phyloP scores from a whole-genome alignment of 2,888 invertebrate species.

The Hydraecia micacea region DNA sequence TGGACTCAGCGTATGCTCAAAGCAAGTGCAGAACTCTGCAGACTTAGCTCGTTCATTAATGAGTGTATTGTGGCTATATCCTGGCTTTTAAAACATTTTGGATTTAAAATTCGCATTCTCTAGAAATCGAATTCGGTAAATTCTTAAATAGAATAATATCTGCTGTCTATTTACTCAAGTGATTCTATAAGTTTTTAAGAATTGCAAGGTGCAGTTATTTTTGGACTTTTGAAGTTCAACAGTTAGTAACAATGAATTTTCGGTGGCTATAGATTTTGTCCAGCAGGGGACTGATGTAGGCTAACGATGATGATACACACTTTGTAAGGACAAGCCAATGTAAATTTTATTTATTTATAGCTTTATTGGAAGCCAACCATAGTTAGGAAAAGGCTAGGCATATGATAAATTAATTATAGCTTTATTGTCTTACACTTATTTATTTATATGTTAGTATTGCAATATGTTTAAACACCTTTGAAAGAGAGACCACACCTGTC shows the following conservation, averaged over 20 bases:
- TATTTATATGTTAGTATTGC: no score
- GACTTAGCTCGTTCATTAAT: constrained; percentile 1
- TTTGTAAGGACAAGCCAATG: no score
- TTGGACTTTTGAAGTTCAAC: neutral
- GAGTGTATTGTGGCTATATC: constrained; percentile 13
- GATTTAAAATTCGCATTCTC: neutral
- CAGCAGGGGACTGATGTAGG: no score
- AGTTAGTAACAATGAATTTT: neutral
- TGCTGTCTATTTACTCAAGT: neutral
- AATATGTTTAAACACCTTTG: no score
- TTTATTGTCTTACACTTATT: no score
- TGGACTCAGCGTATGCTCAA: constrained; percentile 11
- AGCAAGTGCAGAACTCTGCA: constrained; percentile 7
- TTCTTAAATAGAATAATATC: neutral
- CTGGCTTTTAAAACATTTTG: neutral
- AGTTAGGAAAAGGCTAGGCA: no score
- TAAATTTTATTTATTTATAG: no score
- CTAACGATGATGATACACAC: no score
- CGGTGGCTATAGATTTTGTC: neutral
- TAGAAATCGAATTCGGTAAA: neutral
- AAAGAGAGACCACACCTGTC: no score
- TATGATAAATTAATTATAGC: no score
- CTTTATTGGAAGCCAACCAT: no score
- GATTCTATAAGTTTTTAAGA: neutral
- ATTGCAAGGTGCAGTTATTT: neutral